A percentile compares a stretch with the other conserved stretches of the same genome.
These are phyloP conservation scores for Eurytoma adleriae DNA, from an alignment of 2,888 invertebrate genomes.

Conservation along the genomic window DNA sequence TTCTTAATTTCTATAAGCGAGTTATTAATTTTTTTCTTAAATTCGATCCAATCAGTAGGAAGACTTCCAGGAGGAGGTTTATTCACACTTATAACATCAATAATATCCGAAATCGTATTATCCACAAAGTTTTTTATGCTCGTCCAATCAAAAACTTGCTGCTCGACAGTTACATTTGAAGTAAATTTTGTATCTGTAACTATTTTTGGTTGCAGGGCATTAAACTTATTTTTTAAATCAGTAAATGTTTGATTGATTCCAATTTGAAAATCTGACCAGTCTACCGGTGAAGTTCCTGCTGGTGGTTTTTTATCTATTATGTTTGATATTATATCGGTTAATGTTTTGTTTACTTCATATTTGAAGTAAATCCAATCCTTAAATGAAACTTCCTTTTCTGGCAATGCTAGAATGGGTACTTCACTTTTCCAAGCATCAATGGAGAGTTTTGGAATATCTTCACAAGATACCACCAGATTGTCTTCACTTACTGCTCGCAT, in stretches of 20 bases:
- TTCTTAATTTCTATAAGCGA: slow-evolving; percentile 24
- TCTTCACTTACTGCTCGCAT: slow-evolving; percentile 82
- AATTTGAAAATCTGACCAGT: slow-evolving; percentile 60
- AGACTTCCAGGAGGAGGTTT: slow-evolving; percentile 48
- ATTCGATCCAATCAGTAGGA: slow-evolving; percentile 59
- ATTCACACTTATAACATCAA: slow-evolving; percentile 58
- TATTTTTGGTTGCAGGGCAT: slow-evolving; percentile 28
- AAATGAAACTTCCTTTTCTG: slow-evolving; percentile 9
- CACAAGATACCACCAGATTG: slow-evolving; percentile 82
- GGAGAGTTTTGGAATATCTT: slow-evolving; percentile 79
- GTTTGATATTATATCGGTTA: slow-evolving; percentile 59
- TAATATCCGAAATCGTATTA: slow-evolving; percentile 60
- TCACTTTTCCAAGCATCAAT: slow-evolving; percentile 79
- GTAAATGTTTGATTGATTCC: slow-evolving; percentile 25
- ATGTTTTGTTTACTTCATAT: slow-evolving; percentile 62
- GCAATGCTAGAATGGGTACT: not conserved
- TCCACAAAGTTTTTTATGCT: slow-evolving; percentile 58
- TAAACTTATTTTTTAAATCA: slow-evolving; percentile 33
- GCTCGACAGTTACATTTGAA: not conserved
- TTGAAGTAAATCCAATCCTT: slow-evolving; percentile 48
- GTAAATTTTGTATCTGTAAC: not conserved
- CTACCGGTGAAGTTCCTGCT: slow-evolving; percentile 46
- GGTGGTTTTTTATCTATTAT: slow-evolving; percentile 57
- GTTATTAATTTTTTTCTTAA: slow-evolving; percentile 38
- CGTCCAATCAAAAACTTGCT: slow-evolving; percentile 28